Base-by-base conservation (phyloP, 2,888 invertebrate genomes). In the Acanthopleura granulata region DNA sequence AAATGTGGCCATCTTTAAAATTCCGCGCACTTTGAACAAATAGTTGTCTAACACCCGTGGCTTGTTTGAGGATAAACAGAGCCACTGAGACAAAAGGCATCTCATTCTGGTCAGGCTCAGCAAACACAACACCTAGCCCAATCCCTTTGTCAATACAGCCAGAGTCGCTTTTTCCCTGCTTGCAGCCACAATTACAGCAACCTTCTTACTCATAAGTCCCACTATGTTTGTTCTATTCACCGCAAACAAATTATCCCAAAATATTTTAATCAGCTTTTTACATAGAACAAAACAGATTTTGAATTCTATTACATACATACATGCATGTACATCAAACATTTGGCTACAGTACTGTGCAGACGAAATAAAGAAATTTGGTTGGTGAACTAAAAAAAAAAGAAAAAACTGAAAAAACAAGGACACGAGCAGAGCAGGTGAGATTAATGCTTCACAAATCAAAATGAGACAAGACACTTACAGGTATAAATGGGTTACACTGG, bases 401-500 rank as follows among this genome's bases (percentile, higher is more conserved):
- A 6, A 6, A 3, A 40, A 3, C 40, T 40, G 40, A 40, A 9
- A 3, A 40, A 3, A 40, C 3, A 9, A 40, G 40, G n/a, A n/a
- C n/a, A n/a, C n/a, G n/a, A n/a, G 40, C 40, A 40, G 4, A 40
- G 40, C 40, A 40, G 40, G 9, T 40, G 40, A 40, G 9, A 40
- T 9, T 40, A 40, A 40, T 6, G 40, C 40, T 40, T 6, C 40
- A 40, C 40, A 40, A 40, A 40, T 6, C 40, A 40, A 40, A 3
- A 9, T 3, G 9, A 40, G 40, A 40, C 3, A 40, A 16, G 12
- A 73, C 83, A 90, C 93, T 91, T 90, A 93, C 93, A 93, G 81
- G 77, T 90, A 90, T 75, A 93, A 89, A 78, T 90, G 88, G 40
- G 90, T 90, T 77, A 93, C 85, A 83, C 90, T 90, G 73, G 86